Evolutionary conservation across 2,888 invertebrate species (phyloP).

Genomic region (Ornithoptera alexandrae): DNA sequence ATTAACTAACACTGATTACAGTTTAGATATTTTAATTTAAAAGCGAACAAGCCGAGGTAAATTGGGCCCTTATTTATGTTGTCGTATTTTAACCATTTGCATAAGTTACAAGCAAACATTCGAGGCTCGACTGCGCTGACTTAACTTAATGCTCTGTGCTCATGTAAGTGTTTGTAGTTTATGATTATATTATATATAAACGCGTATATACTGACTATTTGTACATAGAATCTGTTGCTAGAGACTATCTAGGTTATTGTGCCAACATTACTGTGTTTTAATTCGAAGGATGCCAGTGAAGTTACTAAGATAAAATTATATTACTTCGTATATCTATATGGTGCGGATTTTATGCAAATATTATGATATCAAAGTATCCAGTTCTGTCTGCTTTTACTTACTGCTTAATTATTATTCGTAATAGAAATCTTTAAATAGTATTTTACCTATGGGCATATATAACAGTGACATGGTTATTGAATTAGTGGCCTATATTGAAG

Average conservation of each 20-base stretch:
- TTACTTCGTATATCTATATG: too few species aligned
- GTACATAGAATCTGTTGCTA: too few species aligned
- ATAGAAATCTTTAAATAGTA: not conserved
- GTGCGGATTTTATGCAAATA: too few species aligned
- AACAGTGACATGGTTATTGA: not conserved
- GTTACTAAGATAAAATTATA: too few species aligned
- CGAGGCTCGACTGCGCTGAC: conserved; percentile 13
- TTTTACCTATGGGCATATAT: conserved; percentile 2
- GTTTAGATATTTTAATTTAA: conserved; percentile 42
- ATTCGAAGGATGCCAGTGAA: too few species aligned
- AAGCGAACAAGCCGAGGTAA: conserved; percentile 42
- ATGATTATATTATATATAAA: not conserved
- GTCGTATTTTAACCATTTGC: conserved; percentile 37
- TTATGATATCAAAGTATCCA: too few species aligned
- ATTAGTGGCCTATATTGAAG: too few species aligned
- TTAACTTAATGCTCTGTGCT: not conserved
- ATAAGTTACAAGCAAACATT: conserved; percentile 45
- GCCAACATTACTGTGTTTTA: too few species aligned
- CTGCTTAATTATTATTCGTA: too few species aligned
- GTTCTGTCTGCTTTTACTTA: too few species aligned
- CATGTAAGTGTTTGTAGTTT: not conserved
- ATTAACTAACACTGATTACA: conserved; percentile 38
- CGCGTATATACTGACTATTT: too few species aligned
- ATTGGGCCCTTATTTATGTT: conserved; percentile 45
- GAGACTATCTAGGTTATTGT: too few species aligned